phyloP scores from a whole-genome alignment of 2,797 vertebrate genomes.

The Dromococcyx pavoninus region DNA sequence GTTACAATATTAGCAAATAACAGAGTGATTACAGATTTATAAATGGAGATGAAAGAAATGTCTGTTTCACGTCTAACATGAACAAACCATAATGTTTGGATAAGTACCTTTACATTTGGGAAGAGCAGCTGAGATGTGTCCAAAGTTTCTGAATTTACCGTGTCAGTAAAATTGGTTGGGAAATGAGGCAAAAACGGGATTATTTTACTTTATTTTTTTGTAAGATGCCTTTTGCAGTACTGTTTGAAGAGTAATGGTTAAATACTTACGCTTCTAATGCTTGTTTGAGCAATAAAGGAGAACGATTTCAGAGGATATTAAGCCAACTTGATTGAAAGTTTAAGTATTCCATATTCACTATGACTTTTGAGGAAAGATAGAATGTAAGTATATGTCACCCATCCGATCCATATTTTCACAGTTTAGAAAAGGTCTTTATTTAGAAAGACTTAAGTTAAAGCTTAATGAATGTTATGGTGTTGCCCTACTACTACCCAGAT shows the following conservation, averaged over 20 bases:
- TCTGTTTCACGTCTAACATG: conserved; percentile 15
- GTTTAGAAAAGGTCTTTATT: not conserved
- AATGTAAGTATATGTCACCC: not conserved
- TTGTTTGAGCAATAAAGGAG: not conserved
- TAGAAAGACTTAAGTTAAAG: not conserved
- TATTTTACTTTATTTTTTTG: not conserved
- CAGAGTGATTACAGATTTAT: not conserved
- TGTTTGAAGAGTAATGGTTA: not conserved
- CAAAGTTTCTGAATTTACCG: conserved; percentile 9
- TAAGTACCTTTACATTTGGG: conserved; percentile 10
- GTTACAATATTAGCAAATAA: not conserved
- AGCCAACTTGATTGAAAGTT: not conserved
- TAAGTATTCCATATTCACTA: not conserved
- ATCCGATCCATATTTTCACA: not conserved
- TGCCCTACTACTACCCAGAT: not conserved
- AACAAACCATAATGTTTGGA: conserved; percentile 6
- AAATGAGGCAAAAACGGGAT: not conserved
- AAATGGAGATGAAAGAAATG: conserved; percentile 33
- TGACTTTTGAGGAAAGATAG: not conserved
- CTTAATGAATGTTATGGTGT: not conserved
- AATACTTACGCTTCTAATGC: not conserved
- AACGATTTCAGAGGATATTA: not conserved
- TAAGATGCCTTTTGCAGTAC: not conserved
- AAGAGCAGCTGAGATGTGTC: conserved; percentile 21
- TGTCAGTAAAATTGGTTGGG: not conserved